Base-by-base conservation (phyloP, 2,113 vertebrate species). In the Ahaetulla prasina region DNA sequence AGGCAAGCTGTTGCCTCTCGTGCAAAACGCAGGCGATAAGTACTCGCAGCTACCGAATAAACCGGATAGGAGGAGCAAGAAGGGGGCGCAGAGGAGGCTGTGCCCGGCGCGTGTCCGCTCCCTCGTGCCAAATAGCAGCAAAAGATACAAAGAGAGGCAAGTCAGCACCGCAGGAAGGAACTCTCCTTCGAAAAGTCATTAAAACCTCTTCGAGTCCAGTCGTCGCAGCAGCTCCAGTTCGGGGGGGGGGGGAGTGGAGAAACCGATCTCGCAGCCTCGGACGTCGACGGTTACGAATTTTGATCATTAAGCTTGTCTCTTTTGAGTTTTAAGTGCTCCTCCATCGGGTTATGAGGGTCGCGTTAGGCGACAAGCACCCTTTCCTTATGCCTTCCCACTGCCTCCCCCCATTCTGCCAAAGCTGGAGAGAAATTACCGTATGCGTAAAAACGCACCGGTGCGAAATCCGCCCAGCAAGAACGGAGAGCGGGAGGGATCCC, bases 181-280 rank as follows among this genome's bases (percentile, higher is more conserved):
- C 96, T 95, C 91, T 94, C 96, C 95, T 88, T 94, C 80, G 63
- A 95, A 94, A 95, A 96, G 96, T 97, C 93, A 74, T 68, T 85
- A 93, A 96, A 96, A 95, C 54, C 80, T 91, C 74, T 43, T 87
- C 43, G 0, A 92, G 94, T 85, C 92, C 55, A 85, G 50, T 0
- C 30, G 84, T 53, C 54, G 85, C 55, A 35, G 92, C 74, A n/a
- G 90, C 54, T 14, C 90, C 25, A 8, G 63, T 53, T 89, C 68
- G 22, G 60, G 4, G 12, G n/a, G n/a, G n/a, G n/a, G n/a, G n/a
- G n/a, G n/a, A 8, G 9, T 39, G 20, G n/a, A 25, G 49, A 23
- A n/a, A 3, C 7, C 35, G 10, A 39, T 16, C 53, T 43, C 6
- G 11, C 3, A 39, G 22, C 5, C n/a, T 43, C 6, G n/a, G 49